Conservation (phyloP, 1,140 invertebrate genomes). For the Drosophila jambulina region DNA sequence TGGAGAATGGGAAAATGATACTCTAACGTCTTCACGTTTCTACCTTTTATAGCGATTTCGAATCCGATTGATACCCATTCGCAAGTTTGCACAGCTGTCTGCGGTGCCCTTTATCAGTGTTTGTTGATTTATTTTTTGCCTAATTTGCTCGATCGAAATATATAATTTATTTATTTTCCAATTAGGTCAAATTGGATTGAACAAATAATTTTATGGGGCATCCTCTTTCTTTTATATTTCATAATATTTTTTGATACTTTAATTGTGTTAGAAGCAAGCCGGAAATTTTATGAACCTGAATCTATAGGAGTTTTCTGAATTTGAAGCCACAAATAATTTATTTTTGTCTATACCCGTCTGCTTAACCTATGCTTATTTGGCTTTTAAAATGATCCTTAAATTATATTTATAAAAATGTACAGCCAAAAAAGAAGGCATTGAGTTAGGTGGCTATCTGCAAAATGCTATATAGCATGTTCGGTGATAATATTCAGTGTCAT, state of each 20-base stretch:
- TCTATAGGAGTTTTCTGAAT: too few relatives aligned
- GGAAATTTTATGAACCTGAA: too few relatives aligned
- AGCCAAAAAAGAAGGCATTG: too few relatives aligned
- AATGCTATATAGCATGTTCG: too few relatives aligned
- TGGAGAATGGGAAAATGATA: slow-evolving; percentile 1
- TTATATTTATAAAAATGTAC: too few relatives aligned
- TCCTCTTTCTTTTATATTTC: background rate
- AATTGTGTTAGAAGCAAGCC: too few relatives aligned
- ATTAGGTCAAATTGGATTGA: background rate
- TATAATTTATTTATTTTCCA: background rate
- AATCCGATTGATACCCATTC: background rate
- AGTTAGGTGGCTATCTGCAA: too few relatives aligned
- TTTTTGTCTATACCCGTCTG: too few relatives aligned
- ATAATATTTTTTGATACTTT: background rate
- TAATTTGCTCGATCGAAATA: background rate
- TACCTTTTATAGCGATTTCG: slow-evolving; percentile 1
- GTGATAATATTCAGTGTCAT: too few relatives aligned
- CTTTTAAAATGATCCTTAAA: too few relatives aligned
- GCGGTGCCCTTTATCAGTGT: background rate
- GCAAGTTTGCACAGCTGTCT: slow-evolving; percentile 8
- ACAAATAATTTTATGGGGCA: background rate
- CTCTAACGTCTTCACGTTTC: background rate
- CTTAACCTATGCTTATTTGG: too few relatives aligned
- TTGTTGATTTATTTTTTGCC: background rate
- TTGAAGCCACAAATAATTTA: too few relatives aligned